Evolutionary conservation across 2,888 invertebrate genomes (phyloP).

Genomic region (Rotaria macrura): DNA sequence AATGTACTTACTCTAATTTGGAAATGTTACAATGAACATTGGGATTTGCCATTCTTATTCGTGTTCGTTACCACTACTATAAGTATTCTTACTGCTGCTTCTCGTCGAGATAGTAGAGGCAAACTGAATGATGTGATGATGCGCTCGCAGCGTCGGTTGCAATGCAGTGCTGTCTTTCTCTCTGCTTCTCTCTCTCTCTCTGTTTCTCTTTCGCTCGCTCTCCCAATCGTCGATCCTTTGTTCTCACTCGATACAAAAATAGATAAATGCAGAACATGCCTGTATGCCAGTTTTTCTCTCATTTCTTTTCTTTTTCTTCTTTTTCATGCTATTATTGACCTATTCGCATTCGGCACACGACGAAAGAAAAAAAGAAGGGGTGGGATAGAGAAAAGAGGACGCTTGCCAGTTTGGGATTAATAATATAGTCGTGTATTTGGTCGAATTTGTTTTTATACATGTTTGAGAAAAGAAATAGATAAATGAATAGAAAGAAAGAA

Average conservation of each 20-base stretch:
- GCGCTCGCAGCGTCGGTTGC: background rate
- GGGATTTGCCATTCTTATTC: background rate
- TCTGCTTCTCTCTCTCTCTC: background rate
- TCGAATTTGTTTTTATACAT: background rate
- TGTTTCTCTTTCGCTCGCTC: background rate
- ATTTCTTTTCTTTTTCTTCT: background rate
- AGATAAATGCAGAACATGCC: background rate
- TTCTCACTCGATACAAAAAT: constrained; percentile 3
- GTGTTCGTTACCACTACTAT: background rate
- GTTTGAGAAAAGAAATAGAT: background rate
- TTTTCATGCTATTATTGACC: background rate
- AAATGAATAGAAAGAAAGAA: background rate
- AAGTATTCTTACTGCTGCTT: background rate
- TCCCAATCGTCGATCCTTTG: background rate
- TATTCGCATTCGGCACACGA: background rate
- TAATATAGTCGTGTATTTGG: background rate
- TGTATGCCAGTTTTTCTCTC: background rate
- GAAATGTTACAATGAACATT: background rate
- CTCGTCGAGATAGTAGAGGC: background rate
- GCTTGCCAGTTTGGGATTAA: background rate
- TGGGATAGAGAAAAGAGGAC: background rate
- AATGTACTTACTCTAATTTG: background rate
- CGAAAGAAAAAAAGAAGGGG: background rate
- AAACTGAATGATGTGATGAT: constrained; percentile 8
- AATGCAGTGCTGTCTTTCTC: background rate